A percentile compares a stretch with the other conserved stretches of the same genome.
Conservation (phyloP, 2,888 invertebrate species). For the Drosophila nr. fundita region DNA sequence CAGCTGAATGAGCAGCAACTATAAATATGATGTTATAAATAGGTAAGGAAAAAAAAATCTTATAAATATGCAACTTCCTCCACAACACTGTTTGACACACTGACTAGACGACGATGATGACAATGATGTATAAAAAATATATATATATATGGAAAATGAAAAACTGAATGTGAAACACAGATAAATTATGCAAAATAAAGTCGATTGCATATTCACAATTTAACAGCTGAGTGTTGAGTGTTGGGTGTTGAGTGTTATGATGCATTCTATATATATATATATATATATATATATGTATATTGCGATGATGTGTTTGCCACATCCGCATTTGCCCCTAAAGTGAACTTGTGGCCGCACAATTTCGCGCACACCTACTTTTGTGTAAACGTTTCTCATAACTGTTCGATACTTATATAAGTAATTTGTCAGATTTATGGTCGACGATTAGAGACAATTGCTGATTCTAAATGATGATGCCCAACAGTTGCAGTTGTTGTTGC, state of each 20-base stretch:
- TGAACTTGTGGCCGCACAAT: constrained; percentile 37
- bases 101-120: constrained; percentile 46
- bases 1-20: constrained; percentile 33
- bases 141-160: background rate
- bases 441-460: constrained; percentile 64
- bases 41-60: constrained; percentile 34
- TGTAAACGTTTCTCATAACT: constrained; percentile 43
- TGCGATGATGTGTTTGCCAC: constrained; percentile 48
- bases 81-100: constrained; percentile 56
- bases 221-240: constrained; percentile 16
- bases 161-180: constrained; percentile 57
- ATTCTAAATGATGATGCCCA: constrained; percentile 62
- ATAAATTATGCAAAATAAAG: constrained; percentile 72
- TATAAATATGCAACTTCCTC: constrained; percentile 79
- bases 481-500: constrained; percentile 10
- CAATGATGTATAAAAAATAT: constrained; percentile 43
- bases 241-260: constrained; percentile 14
- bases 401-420: constrained; percentile 58
- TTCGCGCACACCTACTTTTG: constrained; percentile 73
- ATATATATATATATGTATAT: constrained; percentile 11
- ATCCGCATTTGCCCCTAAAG: constrained; percentile 69
- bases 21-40: constrained; percentile 13
- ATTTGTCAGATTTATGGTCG: constrained; percentile 74
- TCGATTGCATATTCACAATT: constrained; percentile 58
- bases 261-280: constrained; percentile 49